These are phyloP conservation scores for Cyclophora albipunctata DNA, from an alignment of 2,888 invertebrate species.

Conservation along the genomic window DNA sequence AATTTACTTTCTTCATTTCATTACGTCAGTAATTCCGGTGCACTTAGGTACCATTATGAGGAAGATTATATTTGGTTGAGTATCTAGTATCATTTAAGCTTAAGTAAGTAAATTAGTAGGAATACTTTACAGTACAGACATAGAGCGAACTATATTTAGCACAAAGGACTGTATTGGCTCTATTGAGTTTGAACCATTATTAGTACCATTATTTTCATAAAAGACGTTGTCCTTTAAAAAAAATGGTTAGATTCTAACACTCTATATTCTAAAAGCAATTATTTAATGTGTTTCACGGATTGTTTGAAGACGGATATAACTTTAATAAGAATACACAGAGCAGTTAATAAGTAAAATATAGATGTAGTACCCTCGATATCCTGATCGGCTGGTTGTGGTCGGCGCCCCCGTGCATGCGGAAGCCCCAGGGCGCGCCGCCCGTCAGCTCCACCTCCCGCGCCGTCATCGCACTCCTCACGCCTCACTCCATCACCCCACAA, in stretches of 20 bases:
- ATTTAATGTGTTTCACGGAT: neutral
- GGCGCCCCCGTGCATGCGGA: constrained; percentile 89
- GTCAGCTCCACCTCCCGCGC: constrained; percentile 83
- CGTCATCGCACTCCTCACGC: constrained; percentile 70
- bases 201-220: no score
- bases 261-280: neutral
- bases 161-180: no score
- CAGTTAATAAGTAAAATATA: no score
- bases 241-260: neutral
- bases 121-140: no score
- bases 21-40: constrained; percentile 12
- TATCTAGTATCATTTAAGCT: no score
- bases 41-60: constrained; percentile 8
- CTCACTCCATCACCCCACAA: constrained; percentile 46
- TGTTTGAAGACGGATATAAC: neutral
- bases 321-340: constrained; percentile 22
- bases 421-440: constrained; percentile 92
- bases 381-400: constrained; percentile 86
- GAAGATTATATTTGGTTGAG: neutral
- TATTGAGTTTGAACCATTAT: no score
- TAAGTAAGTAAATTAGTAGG: no score
- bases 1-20: constrained; percentile 26
- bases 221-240: no score
- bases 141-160: no score
- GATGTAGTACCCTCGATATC: constrained; percentile 81